Evolutionary conservation across 2,888 invertebrate genomes (phyloP), one percentile per base, ranked within the genome.

Genomic region (Acrobasis repandana): DNA sequence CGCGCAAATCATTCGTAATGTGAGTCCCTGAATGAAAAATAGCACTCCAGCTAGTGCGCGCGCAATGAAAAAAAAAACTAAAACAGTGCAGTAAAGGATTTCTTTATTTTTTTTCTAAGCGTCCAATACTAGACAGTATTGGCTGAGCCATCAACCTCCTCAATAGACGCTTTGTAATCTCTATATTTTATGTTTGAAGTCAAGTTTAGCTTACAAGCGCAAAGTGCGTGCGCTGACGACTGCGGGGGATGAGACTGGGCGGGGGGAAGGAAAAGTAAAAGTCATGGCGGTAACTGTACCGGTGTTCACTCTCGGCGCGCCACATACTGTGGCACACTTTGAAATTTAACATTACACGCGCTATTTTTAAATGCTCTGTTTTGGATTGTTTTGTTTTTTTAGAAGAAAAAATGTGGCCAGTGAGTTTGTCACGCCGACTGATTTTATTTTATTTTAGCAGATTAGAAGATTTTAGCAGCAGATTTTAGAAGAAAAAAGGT

Each of bases 261-360:
- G 68, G 72, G 65, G 70, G 68, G 72, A 71, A 67, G 75, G 74
- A 80, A 89, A 90, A 90, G 90, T 90, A 90, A 90, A 90, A 90
- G 90, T 90, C 77, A 70, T 75, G 73, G 70, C 75, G 66, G 70
- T 88, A 89, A 87, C 90, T 78, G 90, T 88, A 85, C 83, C 79
- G 74, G 76, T 78, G 80, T 87, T 88, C 88, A 84, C 90, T 90
- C 90, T 89, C 88, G 74, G 72, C 73, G 66, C 69, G 36, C 68
- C 69, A 68, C 73, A 74, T 72, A 73, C 70, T 67, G 69, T 65
- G 79, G 67, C 82, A 77, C 74, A 81, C 78, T 81, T 80, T 62
- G 64, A 49, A 58, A 58, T 58, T 36, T 36, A 49, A 58, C 49
- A 36, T 58, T 48, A 18, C 61, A 61, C 57, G 63, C 54, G 14